phyloP scores from a whole-genome alignment of 30 jellyfish, hydroid and myxozoan genomes.

The Aurelia aurita region DNA sequence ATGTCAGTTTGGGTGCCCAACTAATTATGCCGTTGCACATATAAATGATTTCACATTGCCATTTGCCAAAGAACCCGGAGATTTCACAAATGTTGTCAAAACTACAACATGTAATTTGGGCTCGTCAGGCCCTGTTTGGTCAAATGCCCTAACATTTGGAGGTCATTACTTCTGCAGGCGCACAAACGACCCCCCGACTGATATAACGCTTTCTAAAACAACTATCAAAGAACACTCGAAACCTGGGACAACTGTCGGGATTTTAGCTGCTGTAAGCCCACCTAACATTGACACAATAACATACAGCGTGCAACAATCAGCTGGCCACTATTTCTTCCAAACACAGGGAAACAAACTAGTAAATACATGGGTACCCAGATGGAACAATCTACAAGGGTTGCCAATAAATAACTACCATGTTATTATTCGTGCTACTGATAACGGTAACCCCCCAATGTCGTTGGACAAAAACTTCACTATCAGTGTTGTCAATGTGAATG shows the following conservation, averaged over 20 bases:
- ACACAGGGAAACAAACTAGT: slow-evolving; percentile 48
- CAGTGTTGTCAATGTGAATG: slow-evolving; percentile 74
- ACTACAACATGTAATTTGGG: slow-evolving; percentile 43
- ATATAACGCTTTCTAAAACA: slow-evolving; percentile 43
- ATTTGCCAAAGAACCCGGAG: slow-evolving; percentile 25
- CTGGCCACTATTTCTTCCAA: slow-evolving; percentile 56
- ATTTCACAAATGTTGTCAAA: slow-evolving; percentile 23
- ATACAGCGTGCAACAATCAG: slow-evolving; percentile 53
- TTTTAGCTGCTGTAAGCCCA: slow-evolving; percentile 52
- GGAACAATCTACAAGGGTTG: slow-evolving; percentile 55
- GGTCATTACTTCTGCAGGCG: slow-evolving; percentile 81
- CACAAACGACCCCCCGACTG: slow-evolving; percentile 86
- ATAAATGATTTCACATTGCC: slow-evolving; percentile 29
- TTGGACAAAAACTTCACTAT: slow-evolving; percentile 59
- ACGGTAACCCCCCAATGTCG: slow-evolving; percentile 82
- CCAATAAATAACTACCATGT: slow-evolving; percentile 26
- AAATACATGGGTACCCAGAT: slow-evolving; percentile 72
- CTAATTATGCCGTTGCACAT: slow-evolving; percentile 49
- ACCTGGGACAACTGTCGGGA: slow-evolving; percentile 71
- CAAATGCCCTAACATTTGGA: not conserved
- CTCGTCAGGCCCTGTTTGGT: slow-evolving; percentile 27
- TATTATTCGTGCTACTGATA: slow-evolving; percentile 81
- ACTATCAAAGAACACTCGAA: slow-evolving; percentile 81
- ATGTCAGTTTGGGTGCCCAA: slow-evolving; percentile 73
- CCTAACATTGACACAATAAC: slow-evolving; percentile 23